Base-by-base conservation (phyloP, 2,888 invertebrate genomes). In the Noctua janthina region DNA sequence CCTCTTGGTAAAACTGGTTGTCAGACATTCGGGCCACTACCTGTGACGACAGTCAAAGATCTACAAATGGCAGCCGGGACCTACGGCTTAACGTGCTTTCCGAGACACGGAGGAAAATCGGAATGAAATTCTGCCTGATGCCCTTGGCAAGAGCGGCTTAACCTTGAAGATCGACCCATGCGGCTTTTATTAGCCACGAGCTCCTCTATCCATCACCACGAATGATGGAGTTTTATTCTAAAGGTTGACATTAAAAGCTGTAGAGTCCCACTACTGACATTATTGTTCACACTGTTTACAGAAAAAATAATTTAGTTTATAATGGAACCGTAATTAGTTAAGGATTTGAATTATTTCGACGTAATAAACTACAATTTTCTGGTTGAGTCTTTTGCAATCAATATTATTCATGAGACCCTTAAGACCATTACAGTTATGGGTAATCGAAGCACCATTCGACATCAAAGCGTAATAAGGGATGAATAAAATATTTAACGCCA, bases 401-500 rank as follows among this genome's bases (percentile, higher is more conserved):
- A 5, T 23, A 49, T 29, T 39, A 20, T n/a, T 39, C 17, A 3
- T 8, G 7, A 35, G 35, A 15, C 15, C 20, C n/a, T 11, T 11
- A 46, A 20, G 3, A 13, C n/a, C 8, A 54, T 54, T 54, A 79
- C 46, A 23, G 23, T 17, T 17, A 39, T 23, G 3, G 13, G 13
- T 39, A 39, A 56, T 68, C 29, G n/a, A 43, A 67, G 20, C n/a
- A 77, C 10, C 46, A 46, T n/a, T 68, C 6, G n/a, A n/a, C 17
- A 46, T 67, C 35, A 64, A 35, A 15, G 15, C n/a, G 0, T 46
- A 46, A 49, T 67, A 51, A 35, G 29, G 15, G 29, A 59, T 74
- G 4, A 81, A 74, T 81, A n/a, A 82, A 46, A 70, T 70, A 81
- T 76, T 76, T 17, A 49, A 29, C 5, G 15, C 23, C 1, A 64